Evolutionary conservation across 2,888 invertebrate species (phyloP), one percentile per base, ranked within the genome.

Genomic region (Drosophila demipolita): DNA sequence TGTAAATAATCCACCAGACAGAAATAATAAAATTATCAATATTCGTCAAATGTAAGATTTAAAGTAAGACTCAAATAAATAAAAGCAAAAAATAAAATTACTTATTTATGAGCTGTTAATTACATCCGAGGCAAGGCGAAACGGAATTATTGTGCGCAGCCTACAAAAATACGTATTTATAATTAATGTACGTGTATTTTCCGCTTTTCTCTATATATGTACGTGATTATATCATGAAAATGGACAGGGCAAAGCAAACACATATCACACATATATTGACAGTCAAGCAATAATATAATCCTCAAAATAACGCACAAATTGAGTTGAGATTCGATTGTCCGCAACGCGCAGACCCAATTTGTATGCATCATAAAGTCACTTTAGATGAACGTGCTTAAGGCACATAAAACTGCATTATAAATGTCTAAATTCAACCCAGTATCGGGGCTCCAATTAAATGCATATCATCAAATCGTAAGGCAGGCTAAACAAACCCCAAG

Each of bases 341-440:
- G 54, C 42, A 66, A 54, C 64, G 45, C 48, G 35, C 38, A 64
- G 40, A 61, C 63, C 52, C 53, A 71, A 73, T 63, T 82, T 78
- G 32, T 45, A 66, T 70, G 64, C 63, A n/a, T 55, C 63, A 76
- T 78, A 78, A 73, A 67, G 17, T 52, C 23, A 33, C 9, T 23
- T 36, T 11, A 36, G 54, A 33, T 48, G 48, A 75, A 84, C 87
- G 87, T 85, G 83, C 80, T 55, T 71, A 35, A 49, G 49, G 66
- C 72, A 55, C 66, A 69, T 36, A 69, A 61, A 63, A 66, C 12
- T 72, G 45, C 45, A 69, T 3, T 33, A n/a, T 9, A 26, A 53
- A 64, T 75, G 57, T 50, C 32, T 45, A 54, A 50, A 55, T 40
- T 61, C 49, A 20, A 35, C n/a, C 29, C 32, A 50, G 38, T 11